These are phyloP conservation scores for Pilophorus perplexus DNA, from an alignment of 2,888 invertebrate genomes.

Conservation along the genomic window DNA sequence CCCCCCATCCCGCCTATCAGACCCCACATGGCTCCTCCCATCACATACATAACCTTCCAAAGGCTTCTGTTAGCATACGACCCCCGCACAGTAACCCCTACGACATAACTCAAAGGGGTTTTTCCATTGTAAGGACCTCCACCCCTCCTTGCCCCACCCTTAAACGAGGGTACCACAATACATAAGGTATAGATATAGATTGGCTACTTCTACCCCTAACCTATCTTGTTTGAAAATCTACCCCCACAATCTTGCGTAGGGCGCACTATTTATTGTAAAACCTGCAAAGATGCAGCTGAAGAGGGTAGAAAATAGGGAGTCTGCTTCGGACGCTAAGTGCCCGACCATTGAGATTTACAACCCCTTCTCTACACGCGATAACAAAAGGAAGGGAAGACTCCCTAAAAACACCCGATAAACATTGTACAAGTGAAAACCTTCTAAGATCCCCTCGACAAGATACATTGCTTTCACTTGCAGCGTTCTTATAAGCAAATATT, in stretches of 20 bases:
- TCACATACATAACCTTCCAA: constrained; percentile 1
- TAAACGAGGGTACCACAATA: constrained; percentile 31
- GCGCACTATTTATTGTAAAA: constrained; percentile 24
- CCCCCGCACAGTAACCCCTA: not conserved
- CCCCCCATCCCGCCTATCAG: no score
- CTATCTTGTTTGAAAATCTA: not conserved
- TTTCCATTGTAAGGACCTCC: constrained; percentile 30
- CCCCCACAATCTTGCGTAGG: no score
- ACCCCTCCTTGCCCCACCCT: constrained; percentile 10
- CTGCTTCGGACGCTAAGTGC: constrained; percentile 13
- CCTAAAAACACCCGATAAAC: constrained; percentile 10
- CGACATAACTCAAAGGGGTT: constrained; percentile 40
- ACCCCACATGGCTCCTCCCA: not conserved
- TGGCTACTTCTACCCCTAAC: not conserved
- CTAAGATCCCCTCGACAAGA: not conserved
- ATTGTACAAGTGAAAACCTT: constrained; percentile 17
- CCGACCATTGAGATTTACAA: constrained; percentile 17
- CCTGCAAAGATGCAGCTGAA: constrained; percentile 4
- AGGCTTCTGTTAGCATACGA: not conserved
- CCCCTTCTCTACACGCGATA: not conserved
- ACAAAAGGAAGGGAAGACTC: not conserved
- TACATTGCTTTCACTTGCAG: no score
- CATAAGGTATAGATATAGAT: constrained; percentile 36
- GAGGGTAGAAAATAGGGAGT: not conserved
- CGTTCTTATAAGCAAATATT: no score